Evolutionary conservation across 1,140 invertebrate species (phyloP), one percentile per base, ranked within the genome.

Genomic region (Nymphalis io): DNA sequence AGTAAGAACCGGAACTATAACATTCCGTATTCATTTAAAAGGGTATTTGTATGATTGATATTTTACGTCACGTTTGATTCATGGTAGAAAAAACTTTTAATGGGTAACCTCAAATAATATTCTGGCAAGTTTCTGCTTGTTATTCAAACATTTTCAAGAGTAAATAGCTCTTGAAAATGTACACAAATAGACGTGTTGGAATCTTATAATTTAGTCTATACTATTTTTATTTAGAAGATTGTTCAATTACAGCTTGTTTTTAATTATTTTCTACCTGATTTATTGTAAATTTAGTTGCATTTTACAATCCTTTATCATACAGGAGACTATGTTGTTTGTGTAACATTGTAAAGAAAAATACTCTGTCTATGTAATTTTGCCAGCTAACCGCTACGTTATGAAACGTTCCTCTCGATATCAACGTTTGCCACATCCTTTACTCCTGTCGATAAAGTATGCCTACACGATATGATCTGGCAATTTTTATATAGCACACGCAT

Each of bases 351-450:
- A 55, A 55, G 11, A 55, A 55, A 15, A 55, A 55, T 27, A 27
- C 46, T 20, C 12, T 20, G 23, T 27, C 51, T 55, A 27, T 55
- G 44, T 62, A 48, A 33, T 33, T 62, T 58, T 58, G 53, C 21
- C 20, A 65, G 48, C 53, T 61, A 58, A 11, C 39, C 20, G 63
- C 39, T 44, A 46, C 53, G n/a, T 73, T 70, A 53, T 70, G 68
- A 76, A 73, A 70, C 53, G 64, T 66, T 68, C 51, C 60, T 61
- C 48, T 63, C 58, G 69, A 68, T 76, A 76, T 74, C 76, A 67
- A 48, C 64, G 60, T 57, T 44, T 48, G 59, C 46, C 63, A 79
- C 74, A 79, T 79, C 76, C 76, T 75, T 77, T 68, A 65, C 60
- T 71, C 46, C 42, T 72, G 55, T 51, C 53, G 71, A 75, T 69